Conservation (phyloP, 1,140 invertebrate species). For the Glomeris maerens region DNA sequence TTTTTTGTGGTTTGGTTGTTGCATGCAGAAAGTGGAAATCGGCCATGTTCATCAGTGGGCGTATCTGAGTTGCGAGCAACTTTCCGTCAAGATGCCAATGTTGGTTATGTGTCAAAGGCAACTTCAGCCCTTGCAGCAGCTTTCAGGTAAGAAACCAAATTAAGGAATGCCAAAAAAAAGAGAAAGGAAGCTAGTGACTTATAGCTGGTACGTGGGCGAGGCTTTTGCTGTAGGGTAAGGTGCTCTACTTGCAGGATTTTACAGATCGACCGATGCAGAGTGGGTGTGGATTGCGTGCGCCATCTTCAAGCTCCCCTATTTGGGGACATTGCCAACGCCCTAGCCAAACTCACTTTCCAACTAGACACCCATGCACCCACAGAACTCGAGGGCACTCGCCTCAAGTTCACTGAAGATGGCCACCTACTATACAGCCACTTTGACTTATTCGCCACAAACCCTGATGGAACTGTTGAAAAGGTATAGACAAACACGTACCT, state of each 20-base stretch:
- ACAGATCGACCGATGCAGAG: slow-evolving; percentile 20
- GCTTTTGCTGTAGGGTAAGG: too few species aligned
- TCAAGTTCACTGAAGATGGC: slow-evolving; percentile 14
- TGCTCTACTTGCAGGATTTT: too few species aligned
- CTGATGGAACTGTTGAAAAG: too few species aligned
- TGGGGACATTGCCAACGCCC: slow-evolving; percentile 11
- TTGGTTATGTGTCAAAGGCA: slow-evolving; percentile 22
- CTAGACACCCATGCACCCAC: slow-evolving; percentile 14
- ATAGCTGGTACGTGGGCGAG: too few species aligned
- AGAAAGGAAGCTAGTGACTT: too few species aligned
- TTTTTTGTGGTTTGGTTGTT: too few species aligned
- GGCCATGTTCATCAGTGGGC: too few species aligned
- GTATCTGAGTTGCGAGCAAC: neutral
- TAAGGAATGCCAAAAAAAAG: too few species aligned
- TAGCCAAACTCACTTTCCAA: slow-evolving; percentile 13
- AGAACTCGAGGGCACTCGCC: slow-evolving; percentile 20
- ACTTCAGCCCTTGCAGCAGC: slow-evolving; percentile 27
- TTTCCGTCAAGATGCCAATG: slow-evolving; percentile 13
- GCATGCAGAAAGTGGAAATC: too few species aligned
- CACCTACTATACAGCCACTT: slow-evolving; percentile 11
- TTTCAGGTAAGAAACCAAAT: too few species aligned
- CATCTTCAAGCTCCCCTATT: slow-evolving; percentile 15
- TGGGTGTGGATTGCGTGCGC: slow-evolving; percentile 13
- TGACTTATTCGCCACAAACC: too few species aligned
- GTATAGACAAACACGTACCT: slow-evolving; percentile 20